A percentile compares a stretch with the other conserved stretches of the same genome.
Conservation (phyloP, 2,113 vertebrate species). For the Pomatostomus ruficeps region DNA sequence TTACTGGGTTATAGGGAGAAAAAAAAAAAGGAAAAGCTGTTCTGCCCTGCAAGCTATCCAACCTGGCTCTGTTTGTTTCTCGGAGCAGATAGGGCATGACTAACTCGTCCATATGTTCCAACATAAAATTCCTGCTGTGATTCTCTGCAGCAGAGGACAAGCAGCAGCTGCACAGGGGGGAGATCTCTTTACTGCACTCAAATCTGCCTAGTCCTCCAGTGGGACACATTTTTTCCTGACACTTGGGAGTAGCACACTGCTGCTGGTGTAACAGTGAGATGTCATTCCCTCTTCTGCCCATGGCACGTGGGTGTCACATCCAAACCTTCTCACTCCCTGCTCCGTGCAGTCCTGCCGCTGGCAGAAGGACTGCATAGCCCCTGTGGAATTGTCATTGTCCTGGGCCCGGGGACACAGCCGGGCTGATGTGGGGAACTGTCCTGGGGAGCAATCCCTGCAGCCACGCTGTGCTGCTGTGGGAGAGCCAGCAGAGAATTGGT, state of each 20-base stretch:
- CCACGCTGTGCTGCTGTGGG: neutral
- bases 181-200: neutral
- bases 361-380: neutral
- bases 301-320: neutral
- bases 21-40: neutral
- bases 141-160: conserved; percentile 37
- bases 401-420: neutral
- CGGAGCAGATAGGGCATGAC: conserved; percentile 61
- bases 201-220: neutral
- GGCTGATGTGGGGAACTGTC: neutral
- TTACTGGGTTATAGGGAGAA: neutral
- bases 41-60: conserved; percentile 50
- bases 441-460: neutral
- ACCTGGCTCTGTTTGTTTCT: conserved; percentile 49
- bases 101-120: conserved; percentile 60
- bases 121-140: conserved; percentile 54
- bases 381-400: neutral
- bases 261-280: neutral
- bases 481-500: neutral
- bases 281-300: neutral
- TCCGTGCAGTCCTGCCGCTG: neutral
- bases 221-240: conserved; percentile 6
- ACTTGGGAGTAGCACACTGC: neutral
- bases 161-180: conserved; percentile 28
- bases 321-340: neutral